Evolutionary conservation across 2,888 invertebrate species (phyloP).

Genomic region (Andrena bicolor): DNA sequence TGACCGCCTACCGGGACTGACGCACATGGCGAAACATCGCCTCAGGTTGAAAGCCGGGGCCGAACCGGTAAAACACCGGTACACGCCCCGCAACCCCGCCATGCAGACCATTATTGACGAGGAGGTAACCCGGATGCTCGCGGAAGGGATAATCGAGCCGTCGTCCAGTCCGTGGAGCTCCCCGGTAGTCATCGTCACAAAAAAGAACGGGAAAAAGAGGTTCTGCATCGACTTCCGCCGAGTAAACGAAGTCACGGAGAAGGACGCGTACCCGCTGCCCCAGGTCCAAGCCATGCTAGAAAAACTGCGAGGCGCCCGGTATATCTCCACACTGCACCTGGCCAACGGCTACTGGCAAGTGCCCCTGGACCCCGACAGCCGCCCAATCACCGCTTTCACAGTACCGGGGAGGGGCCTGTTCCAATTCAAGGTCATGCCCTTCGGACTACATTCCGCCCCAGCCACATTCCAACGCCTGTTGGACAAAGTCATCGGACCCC

Average conservation of each 20-base stretch:
- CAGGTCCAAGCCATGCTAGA: neutral
- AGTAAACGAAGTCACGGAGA: no score
- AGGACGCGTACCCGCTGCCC: neutral
- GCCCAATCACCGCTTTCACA: neutral
- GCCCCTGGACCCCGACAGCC: neutral
- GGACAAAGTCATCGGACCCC: neutral
- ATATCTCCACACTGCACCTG: neutral
- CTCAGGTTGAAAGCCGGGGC: no score
- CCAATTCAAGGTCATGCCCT: neutral
- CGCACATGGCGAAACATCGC: no score
- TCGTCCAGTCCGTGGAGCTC: neutral
- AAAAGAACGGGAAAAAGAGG: neutral
- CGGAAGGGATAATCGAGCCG: neutral
- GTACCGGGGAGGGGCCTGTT: neutral
- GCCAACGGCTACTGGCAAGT: neutral
- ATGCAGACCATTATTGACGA: neutral
- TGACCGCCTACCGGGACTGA: no score
- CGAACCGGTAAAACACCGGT: neutral
- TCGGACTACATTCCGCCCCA: neutral
- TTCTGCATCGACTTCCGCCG: no score
- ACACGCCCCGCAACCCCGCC: neutral
- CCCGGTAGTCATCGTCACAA: neutral
- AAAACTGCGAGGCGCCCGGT: neutral
- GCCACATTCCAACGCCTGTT: neutral
- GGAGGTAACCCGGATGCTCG: neutral